A percentile compares a stretch with the other conserved stretches of the same genome.
Evolutionary conservation across 2,113 vertebrate genomes (phyloP).

Genomic region (Casuarius casuarius): DNA sequence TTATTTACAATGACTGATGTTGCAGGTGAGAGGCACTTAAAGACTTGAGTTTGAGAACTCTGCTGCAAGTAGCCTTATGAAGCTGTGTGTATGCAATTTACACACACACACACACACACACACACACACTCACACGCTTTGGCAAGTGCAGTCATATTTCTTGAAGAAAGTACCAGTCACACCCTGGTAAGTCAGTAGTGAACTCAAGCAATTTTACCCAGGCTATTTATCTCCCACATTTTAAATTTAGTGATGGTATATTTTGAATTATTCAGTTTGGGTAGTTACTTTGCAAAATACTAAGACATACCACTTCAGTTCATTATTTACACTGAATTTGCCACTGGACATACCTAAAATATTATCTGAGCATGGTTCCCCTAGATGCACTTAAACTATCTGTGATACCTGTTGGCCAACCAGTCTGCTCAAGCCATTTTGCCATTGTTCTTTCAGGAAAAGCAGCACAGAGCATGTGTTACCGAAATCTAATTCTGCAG

Average conservation of each 20-base stretch:
- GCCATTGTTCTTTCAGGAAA: neutral
- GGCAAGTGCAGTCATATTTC: neutral
- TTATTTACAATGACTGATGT: neutral
- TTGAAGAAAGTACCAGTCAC: neutral
- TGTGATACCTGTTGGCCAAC: neutral
- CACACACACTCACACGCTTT: neutral
- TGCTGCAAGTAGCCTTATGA: neutral
- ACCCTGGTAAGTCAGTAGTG: neutral
- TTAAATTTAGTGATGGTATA: neutral
- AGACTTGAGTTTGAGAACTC: neutral
- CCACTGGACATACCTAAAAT: neutral
- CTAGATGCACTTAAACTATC: neutral
- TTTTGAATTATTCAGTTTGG: neutral
- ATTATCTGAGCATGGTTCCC: neutral
- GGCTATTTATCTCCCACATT: neutral
- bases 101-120: too few relatives aligned
- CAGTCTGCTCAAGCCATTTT: neutral
- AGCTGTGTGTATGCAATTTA: too few relatives aligned
- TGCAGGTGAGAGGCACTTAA: neutral
- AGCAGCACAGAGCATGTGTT: neutral
- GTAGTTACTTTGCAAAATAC: slow-evolving; percentile 4
- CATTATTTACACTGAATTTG: neutral
- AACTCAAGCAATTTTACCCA: neutral
- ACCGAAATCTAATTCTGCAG: neutral
- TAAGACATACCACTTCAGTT: neutral